Percentiles rank a stretch among this genome's conserved stretches.
phyloP scores from a whole-genome alignment of 1,140 invertebrate genomes.

The Platyura marginata region DNA sequence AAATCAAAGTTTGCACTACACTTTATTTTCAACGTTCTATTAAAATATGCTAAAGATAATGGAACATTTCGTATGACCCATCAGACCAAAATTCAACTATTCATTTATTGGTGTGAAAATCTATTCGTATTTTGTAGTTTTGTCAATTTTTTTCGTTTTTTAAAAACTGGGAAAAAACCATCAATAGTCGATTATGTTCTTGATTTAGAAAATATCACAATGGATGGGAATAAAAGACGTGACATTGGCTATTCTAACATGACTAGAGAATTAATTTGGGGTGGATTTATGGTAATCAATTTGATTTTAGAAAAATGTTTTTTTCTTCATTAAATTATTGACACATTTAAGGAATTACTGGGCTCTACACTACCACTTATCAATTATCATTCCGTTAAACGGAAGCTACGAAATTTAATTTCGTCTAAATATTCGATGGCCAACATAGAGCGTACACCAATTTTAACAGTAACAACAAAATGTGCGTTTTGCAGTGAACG shows the following conservation, averaged over 20 bases:
- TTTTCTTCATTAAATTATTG: conserved; percentile 7
- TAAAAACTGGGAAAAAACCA: conserved; percentile 39
- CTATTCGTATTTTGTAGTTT: conserved; percentile 9
- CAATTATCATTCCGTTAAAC: conserved; percentile 31
- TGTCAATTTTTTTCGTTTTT: conserved; percentile 38
- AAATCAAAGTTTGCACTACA: conserved; percentile 31
- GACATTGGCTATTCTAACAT: conserved; percentile 36
- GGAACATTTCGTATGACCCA: conserved; percentile 26
- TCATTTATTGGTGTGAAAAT: not conserved
- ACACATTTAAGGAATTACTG: conserved; percentile 32
- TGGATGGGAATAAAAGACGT: conserved; percentile 27
- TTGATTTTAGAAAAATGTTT: conserved; percentile 4
- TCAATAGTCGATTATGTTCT: conserved; percentile 34
- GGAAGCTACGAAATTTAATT: conserved; percentile 24
- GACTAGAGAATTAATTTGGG: conserved; percentile 44
- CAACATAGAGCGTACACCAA: conserved; percentile 4
- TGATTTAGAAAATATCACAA: conserved; percentile 27
- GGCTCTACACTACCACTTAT: conserved; percentile 34
- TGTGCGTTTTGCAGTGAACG: conserved; percentile 34
- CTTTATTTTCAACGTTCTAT: conserved; percentile 28
- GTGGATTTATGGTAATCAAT: conserved; percentile 39
- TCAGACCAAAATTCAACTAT: not conserved
- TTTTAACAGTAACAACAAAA: conserved; percentile 26
- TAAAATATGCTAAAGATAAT: conserved; percentile 33
- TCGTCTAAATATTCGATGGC: conserved; percentile 18